Percentiles rank a stretch among this genome's conserved stretches.
Evolutionary conservation across 2,888 invertebrate genomes (phyloP).

Genomic region (Chymomyza caudatula): DNA sequence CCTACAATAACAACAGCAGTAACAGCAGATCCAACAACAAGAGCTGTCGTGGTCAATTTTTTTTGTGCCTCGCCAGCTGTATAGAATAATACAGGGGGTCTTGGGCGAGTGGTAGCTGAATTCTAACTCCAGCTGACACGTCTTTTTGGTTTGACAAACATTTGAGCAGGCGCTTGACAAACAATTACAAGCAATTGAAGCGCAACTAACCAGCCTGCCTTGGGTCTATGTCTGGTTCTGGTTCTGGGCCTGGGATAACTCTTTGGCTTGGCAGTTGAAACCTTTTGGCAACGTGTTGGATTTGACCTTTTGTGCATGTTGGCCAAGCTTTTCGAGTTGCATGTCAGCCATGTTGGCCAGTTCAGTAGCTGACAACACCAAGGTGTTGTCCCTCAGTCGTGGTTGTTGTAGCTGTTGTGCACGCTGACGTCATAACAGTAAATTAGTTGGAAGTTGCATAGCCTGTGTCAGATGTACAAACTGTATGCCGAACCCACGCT

Average conservation of each 20-base stretch:
- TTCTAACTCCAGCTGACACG: constrained; percentile 47
- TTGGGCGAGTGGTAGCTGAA: constrained; percentile 3
- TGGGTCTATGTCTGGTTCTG: not conserved
- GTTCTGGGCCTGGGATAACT: not conserved
- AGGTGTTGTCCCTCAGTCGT: not conserved
- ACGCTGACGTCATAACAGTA: constrained; percentile 62
- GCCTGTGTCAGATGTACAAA: not conserved
- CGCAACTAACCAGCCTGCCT: not conserved
- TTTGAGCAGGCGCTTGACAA: constrained; percentile 45
- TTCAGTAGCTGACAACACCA: not conserved
- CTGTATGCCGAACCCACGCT: no score
- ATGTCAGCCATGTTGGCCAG: not conserved
- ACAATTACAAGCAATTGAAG: constrained; percentile 35
- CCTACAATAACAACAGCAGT: constrained; percentile 17
- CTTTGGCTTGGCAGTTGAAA: constrained; percentile 20
- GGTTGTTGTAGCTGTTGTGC: constrained; percentile 4
- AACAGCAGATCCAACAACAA: constrained; percentile 10
- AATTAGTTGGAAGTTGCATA: constrained; percentile 37
- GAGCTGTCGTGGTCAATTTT: constrained; percentile 52
- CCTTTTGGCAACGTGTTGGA: constrained; percentile 36
- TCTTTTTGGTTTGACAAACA: constrained; percentile 60
- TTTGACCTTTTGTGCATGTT: not conserved
- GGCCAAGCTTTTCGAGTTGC: not conserved
- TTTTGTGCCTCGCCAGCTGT: constrained; percentile 31
- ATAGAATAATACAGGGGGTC: constrained; percentile 7